Percentiles rank a stretch among this genome's conserved stretches.
phyloP scores from a whole-genome alignment of 1,140 invertebrate species.

The Helicoverpa armigera region DNA sequence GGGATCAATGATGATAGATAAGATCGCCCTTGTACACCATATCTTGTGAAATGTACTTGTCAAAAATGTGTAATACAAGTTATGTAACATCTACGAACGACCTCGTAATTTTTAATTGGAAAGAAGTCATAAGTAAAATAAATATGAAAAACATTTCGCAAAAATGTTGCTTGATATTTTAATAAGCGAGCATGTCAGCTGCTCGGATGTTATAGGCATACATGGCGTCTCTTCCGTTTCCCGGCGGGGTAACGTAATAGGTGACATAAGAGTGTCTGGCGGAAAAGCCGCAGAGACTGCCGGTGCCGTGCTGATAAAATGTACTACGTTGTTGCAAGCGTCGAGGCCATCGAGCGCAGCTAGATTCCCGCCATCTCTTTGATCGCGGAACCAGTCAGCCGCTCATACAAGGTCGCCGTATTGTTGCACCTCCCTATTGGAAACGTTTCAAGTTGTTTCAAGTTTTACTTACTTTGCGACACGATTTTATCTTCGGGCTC shows the following conservation, averaged over 20 bases:
- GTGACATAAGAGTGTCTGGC: neutral
- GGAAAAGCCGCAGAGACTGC: conserved; percentile 3
- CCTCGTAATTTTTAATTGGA: too few relatives aligned
- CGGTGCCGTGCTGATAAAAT: conserved; percentile 19
- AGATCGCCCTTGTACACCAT: too few relatives aligned
- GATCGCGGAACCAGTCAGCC: neutral
- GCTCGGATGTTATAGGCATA: neutral
- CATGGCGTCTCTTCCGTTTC: neutral
- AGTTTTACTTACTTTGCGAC: conserved; percentile 17
- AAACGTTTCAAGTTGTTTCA: too few relatives aligned
- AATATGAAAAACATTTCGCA: too few relatives aligned
- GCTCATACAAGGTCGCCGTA: neutral
- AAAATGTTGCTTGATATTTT: neutral
- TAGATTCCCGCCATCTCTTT: neutral
- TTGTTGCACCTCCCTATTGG: too few relatives aligned
- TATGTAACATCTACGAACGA: too few relatives aligned
- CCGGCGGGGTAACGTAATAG: neutral
- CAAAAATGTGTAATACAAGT: too few relatives aligned
- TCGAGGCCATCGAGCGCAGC: neutral
- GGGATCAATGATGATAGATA: too few relatives aligned
- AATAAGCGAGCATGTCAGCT: neutral
- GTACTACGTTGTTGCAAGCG: neutral
- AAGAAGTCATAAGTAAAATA: too few relatives aligned
- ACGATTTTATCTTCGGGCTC: conserved; percentile 43
- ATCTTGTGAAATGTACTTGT: too few relatives aligned